Evolutionary conservation across 2,797 vertebrate genomes (phyloP).

Genomic region (Phaenicophaeus curvirostris): DNA sequence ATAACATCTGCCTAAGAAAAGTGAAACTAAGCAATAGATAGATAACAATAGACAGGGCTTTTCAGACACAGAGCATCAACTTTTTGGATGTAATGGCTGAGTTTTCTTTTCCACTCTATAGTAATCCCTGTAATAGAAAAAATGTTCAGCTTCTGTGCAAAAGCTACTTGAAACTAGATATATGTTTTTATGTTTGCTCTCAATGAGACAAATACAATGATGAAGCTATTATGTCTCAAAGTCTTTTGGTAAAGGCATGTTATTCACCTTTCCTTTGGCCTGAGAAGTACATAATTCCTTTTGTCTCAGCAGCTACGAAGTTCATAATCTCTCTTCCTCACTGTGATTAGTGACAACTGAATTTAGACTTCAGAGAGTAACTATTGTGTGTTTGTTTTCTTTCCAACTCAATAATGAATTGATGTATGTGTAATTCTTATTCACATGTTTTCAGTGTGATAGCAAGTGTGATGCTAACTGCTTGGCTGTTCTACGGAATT

Average conservation of each 20-base stretch:
- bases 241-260: not conserved
- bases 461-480: constrained; percentile 24
- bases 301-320: not conserved
- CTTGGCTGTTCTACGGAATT: constrained; percentile 19
- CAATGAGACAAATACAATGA: not conserved
- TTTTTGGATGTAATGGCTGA: not conserved
- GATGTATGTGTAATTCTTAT: constrained; percentile 35
- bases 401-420: constrained; percentile 34
- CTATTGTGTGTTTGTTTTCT: constrained; percentile 30
- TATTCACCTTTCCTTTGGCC: not conserved
- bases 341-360: constrained; percentile 5
- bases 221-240: not conserved
- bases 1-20: not conserved
- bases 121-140: not conserved
- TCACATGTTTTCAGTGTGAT: constrained; percentile 26
- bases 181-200: not conserved
- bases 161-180: not conserved
- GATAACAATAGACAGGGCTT: too few species aligned
- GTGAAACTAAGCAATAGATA: not conserved
- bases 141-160: not conserved
- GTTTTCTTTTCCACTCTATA: not conserved
- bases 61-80: not conserved
- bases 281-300: not conserved
- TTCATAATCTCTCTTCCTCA: constrained; percentile 22
- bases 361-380: constrained; percentile 18